Conservation (phyloP, 2,113 vertebrate species). For the Plectropomus leopardus region DNA sequence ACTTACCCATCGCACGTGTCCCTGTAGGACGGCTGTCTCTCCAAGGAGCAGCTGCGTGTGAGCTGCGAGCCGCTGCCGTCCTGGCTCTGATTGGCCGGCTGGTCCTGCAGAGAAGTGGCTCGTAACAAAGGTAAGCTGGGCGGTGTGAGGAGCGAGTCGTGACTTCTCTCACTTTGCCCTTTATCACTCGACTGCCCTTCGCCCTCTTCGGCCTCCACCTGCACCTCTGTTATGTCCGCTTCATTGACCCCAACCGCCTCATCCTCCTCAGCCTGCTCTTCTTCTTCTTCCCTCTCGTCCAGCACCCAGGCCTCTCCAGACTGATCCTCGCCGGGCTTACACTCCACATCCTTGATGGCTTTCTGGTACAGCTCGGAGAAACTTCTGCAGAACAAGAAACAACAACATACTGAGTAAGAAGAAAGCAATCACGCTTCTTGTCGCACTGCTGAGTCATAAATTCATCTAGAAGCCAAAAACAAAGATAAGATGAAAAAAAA, state of each 20-base stretch:
- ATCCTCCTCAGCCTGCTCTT: slow-evolving; percentile 49
- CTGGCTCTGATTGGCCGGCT: slow-evolving; percentile 63
- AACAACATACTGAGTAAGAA: slow-evolving; percentile 3
- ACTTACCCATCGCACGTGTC: slow-evolving; percentile 78
- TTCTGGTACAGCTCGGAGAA: slow-evolving; percentile 93
- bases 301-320: slow-evolving; percentile 86
- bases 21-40: slow-evolving; percentile 70
- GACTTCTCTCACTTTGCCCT: slow-evolving; percentile 46
- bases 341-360: slow-evolving; percentile 90
- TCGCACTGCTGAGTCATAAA: slow-evolving; percentile 24
- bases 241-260: slow-evolving; percentile 35
- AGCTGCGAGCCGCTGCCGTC: slow-evolving; percentile 65
- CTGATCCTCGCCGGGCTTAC: slow-evolving; percentile 82
- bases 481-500: slow-evolving; percentile 1
- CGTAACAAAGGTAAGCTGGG: slow-evolving; percentile 82
- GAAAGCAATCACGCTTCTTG: neutral
- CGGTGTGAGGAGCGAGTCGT: slow-evolving; percentile 63
- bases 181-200: slow-evolving; percentile 39
- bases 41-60: slow-evolving; percentile 83
- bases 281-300: slow-evolving; percentile 79
- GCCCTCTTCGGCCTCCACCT: slow-evolving; percentile 41
- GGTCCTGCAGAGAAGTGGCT: slow-evolving; percentile 86
- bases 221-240: slow-evolving; percentile 37
- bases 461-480: slow-evolving; percentile 17
- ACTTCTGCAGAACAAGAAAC: slow-evolving; percentile 82